Evolutionary conservation across 2,797 vertebrate genomes (phyloP).

Genomic region (Sparus aurata): DNA sequence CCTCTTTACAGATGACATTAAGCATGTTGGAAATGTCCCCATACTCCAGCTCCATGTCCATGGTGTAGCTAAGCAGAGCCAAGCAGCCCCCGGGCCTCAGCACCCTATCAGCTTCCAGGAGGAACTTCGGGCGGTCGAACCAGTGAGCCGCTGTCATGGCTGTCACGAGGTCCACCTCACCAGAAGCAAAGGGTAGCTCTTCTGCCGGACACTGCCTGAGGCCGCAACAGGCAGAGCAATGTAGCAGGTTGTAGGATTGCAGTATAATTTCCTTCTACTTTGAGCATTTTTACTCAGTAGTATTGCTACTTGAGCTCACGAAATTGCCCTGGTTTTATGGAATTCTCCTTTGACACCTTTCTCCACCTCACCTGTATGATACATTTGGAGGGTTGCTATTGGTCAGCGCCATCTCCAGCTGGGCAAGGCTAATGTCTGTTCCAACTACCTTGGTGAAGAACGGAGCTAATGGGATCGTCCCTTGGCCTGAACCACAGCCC

Average conservation of each 20-base stretch:
- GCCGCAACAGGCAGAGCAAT: no score
- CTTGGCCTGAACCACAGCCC: conserved; percentile 87
- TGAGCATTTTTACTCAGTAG: no score
- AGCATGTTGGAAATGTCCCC: conserved; percentile 70
- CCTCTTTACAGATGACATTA: conserved; percentile 81
- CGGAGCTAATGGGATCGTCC: conserved; percentile 76
- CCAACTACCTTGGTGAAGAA: conserved; percentile 85
- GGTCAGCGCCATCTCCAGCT: conserved; percentile 80
- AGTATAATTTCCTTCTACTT: no score
- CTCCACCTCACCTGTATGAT: conserved; percentile 75
- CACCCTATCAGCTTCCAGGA: conserved; percentile 79
- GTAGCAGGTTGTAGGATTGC: background rate
- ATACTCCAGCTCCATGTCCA: conserved; percentile 78
- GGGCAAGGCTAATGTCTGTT: conserved; percentile 84
- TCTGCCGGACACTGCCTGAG: conserved; percentile 83
- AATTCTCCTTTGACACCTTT: no score
- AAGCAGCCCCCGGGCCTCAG: conserved; percentile 83
- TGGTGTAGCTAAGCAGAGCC: conserved; percentile 81
- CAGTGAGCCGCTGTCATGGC: conserved; percentile 85
- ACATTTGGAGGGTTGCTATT: conserved; percentile 67
- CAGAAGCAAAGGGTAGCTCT: conserved; percentile 74
- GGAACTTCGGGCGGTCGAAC: conserved; percentile 82
- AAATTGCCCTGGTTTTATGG: no score
- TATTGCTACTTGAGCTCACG: no score
- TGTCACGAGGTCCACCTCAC: conserved; percentile 79